phyloP scores from a whole-genome alignment of 2,113 vertebrate genomes.

The Apodemus speciosus region DNA sequence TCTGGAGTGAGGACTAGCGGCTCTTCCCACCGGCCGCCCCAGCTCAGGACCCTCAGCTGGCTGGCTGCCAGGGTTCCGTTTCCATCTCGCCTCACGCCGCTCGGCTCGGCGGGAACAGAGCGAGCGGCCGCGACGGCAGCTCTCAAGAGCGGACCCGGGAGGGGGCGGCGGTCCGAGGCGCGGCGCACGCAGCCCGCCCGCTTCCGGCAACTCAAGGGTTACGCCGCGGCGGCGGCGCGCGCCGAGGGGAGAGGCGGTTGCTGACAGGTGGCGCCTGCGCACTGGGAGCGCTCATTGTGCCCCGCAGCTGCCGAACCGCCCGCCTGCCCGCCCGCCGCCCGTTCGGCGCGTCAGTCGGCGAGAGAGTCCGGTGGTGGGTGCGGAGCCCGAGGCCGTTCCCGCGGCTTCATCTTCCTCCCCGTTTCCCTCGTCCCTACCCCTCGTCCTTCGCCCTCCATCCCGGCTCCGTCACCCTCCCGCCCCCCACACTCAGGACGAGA shows the following conservation, averaged over 20 bases:
- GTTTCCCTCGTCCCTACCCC: slow-evolving; percentile 53
- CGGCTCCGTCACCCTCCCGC: slow-evolving; percentile 67
- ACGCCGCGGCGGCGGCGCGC: slow-evolving; percentile 75
- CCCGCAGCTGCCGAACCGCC: slow-evolving; percentile 78
- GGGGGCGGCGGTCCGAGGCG: background rate
- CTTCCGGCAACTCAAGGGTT: slow-evolving; percentile 77
- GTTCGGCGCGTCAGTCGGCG: slow-evolving; percentile 79
- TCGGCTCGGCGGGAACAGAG: background rate
- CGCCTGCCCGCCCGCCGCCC: slow-evolving; percentile 61
- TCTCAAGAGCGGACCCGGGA: background rate
- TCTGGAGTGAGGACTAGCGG: background rate
- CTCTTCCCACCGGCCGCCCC: background rate
- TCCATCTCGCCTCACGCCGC: background rate
- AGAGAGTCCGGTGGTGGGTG: slow-evolving; percentile 79
- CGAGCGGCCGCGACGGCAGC: too few species aligned
- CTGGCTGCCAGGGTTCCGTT: background rate
- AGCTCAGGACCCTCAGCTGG: background rate
- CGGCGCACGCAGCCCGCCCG: background rate
- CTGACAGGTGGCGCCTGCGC: slow-evolving; percentile 88
- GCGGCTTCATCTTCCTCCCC: slow-evolving; percentile 56
- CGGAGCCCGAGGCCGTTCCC: slow-evolving; percentile 73
- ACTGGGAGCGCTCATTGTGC: slow-evolving; percentile 81
- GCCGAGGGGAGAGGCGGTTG: slow-evolving; percentile 78
- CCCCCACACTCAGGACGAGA: slow-evolving; percentile 79
- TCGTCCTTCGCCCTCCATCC: slow-evolving; percentile 54